Evolutionary conservation across 1,140 invertebrate species (phyloP), one percentile per base, ranked within the genome.

Genomic region (Brachionus plicatilis): DNA sequence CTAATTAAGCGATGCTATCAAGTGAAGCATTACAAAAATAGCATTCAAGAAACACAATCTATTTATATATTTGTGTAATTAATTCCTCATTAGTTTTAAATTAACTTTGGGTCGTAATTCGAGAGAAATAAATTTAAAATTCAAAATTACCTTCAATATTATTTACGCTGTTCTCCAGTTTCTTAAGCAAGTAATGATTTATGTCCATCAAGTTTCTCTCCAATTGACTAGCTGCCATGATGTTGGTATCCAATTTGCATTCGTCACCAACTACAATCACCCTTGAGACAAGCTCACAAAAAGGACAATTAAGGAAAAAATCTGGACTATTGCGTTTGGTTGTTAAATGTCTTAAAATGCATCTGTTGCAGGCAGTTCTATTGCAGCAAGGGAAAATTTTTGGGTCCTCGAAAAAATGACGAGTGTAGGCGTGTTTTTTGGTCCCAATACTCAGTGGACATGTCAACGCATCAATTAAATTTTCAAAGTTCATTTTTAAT

Each of bases 401-500:
- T 24, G 72, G 72, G 43, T 76, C 47, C 3, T 76, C 72, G 12
- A 50, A 76, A 76, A 76, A 76, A 29, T 76, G 72, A 17, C 45
- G 41, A 0, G 17, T 50, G 33, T 24, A 27, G 6, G 8, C 14
- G 37, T 75, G n/a, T 47, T 50, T 47, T 33, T 76, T 76, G 5
- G 45, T 50, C 6, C 43, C 72, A 12, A 24, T 50, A 11, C 43
- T 76, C 20, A 76, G 27, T 50, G 72, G 72, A 76, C 72, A 76
- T 6, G 43, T 76, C 11, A 76, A 50, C 3, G 72, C 72, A 3
- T 76, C 72, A 27, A 76, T 76, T 27, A 76, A 50, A 8, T 8
- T 24, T 50, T 76, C 72, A 50, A 50, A 76, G 50, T 76, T 76
- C 72, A 76, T 76, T 24, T 75, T 75, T 43, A 17, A 60, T 60